These are phyloP conservation scores for Tenthredo mesomela DNA, from an alignment of 2,888 invertebrate species.

Conservation along the genomic window DNA sequence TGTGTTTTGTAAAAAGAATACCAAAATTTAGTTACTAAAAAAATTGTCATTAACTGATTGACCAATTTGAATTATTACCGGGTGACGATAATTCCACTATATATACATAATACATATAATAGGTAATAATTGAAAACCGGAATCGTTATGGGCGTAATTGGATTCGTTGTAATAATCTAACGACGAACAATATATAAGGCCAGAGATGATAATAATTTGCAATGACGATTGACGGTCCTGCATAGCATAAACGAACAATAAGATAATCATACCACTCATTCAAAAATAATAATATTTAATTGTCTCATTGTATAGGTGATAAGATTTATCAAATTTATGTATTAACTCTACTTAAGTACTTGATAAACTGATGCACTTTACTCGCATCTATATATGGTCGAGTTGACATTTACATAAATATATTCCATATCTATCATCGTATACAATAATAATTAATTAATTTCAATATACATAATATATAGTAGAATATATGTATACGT, in stretches of 20 bases:
- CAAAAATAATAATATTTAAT: slow-evolving; percentile 41
- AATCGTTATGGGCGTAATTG: slow-evolving; percentile 20
- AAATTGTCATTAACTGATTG: background rate
- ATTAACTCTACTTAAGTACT: slow-evolving; percentile 44
- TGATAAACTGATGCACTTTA: slow-evolving; percentile 30
- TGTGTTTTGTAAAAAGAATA: background rate
- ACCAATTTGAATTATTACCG: background rate
- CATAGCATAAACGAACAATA: slow-evolving; percentile 24
- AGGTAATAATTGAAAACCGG: slow-evolving; percentile 18
- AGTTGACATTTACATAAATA: background rate
- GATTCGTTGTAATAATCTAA: slow-evolving; percentile 5
- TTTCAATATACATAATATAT: background rate
- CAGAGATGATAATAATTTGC: slow-evolving; percentile 14
- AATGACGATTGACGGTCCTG: background rate
- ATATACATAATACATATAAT: background rate
- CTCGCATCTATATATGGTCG: slow-evolving; percentile 1
- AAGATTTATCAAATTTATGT: slow-evolving; percentile 10
- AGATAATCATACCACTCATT: slow-evolving; percentile 35
- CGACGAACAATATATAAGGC: slow-evolving; percentile 14
- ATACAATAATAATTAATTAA: background rate
- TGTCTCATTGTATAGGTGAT: slow-evolving; percentile 6
- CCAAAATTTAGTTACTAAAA: background rate
- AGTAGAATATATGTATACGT: background rate
- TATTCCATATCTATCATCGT: background rate
- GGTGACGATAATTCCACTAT: slow-evolving; percentile 1